Evolutionary conservation across 2,888 invertebrate genomes (phyloP), one percentile per base, ranked within the genome.

Genomic region (Ischnus inquisitorius): DNA sequence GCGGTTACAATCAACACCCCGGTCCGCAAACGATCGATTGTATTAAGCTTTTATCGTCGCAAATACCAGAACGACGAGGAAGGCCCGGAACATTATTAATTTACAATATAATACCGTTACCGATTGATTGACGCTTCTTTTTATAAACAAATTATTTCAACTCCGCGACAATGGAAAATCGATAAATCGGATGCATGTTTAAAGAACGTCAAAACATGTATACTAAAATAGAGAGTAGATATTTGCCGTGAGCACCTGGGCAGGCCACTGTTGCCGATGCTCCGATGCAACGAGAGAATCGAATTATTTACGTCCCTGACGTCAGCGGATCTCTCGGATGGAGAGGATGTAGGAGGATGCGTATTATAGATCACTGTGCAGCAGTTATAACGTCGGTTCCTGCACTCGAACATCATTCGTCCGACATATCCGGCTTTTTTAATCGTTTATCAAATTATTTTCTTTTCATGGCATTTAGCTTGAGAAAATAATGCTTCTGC

Each of bases 241-340:
- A 77, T 83, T 80, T 71, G 80, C 46, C 16, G 12, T 14, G 54
- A 16, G 25, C 60, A 25, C 25, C 25, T 10, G 28, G 28, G 64
- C n/a, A 0, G 28, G 1, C 22, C 5, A 19, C 43, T 34, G 34
- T 34, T 34, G 60, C 67, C 69, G 72, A 43, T 51, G 54, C 16
- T n/a, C 43, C 65, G 60, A 28, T 19, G 62, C 48, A 81, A 84
- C 69, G 34, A 54, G 34, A 57, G 68, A 75, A 39, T 71, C 67
- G 8, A 62, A 83, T 83, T 65, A 71, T 83, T 76, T 51, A 67
- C 60, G 60, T 83, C 25, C 10, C 77, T 75, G 78, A 79, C 80
- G 60, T 78, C 64, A 83, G 41, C n/a, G 48, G 39, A 60, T 14
- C 41, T 43, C 57, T 8, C 25, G 16, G 22, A 14, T 16, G 57